These are phyloP conservation scores for Andrena dorsata DNA, from an alignment of 2,888 invertebrate genomes.

Conservation along the genomic window DNA sequence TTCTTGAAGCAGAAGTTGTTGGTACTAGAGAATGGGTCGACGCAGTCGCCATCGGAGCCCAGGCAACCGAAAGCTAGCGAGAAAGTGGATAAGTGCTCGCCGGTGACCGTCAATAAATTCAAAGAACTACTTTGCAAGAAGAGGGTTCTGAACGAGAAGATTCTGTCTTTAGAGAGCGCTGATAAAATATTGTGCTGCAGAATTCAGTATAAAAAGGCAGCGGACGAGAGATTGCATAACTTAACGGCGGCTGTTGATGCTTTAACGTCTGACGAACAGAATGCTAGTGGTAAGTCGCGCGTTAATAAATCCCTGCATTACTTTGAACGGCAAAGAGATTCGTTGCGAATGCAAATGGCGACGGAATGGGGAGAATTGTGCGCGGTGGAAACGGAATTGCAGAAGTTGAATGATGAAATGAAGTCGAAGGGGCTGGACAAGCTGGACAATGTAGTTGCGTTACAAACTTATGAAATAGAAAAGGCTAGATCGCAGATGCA, in stretches of 20 bases:
- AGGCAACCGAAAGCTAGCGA: conserved; percentile 53
- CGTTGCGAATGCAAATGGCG: conserved; percentile 77
- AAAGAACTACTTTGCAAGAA: conserved; percentile 77
- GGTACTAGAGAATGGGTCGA: conserved; percentile 43
- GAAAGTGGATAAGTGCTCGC: conserved; percentile 59
- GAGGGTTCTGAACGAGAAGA: conserved; percentile 79
- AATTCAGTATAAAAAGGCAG: conserved; percentile 82
- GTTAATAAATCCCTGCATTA: conserved; percentile 81
- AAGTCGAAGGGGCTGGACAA: conserved; percentile 71
- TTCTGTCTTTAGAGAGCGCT: conserved; percentile 82
- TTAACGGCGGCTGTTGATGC: conserved; percentile 75
- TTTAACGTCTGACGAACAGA: conserved; percentile 75
- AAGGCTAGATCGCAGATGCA: conserved; percentile 80
- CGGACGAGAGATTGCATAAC: conserved; percentile 80
- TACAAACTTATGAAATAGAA: conserved; percentile 76
- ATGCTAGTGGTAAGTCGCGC: conserved; percentile 81
- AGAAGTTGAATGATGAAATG: conserved; percentile 66
- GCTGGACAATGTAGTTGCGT: conserved; percentile 69
- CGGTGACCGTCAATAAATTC: conserved; percentile 73
- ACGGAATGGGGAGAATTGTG: conserved; percentile 79
- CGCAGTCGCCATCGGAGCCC: conserved; percentile 15
- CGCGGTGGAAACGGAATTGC: conserved; percentile 74
- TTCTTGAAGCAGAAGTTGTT: conserved; percentile 86
- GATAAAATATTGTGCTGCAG: conserved; percentile 83
- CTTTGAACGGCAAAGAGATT: conserved; percentile 81